phyloP scores from a whole-genome alignment of 1,140 invertebrate genomes.

The Zelostemma sp. region DNA sequence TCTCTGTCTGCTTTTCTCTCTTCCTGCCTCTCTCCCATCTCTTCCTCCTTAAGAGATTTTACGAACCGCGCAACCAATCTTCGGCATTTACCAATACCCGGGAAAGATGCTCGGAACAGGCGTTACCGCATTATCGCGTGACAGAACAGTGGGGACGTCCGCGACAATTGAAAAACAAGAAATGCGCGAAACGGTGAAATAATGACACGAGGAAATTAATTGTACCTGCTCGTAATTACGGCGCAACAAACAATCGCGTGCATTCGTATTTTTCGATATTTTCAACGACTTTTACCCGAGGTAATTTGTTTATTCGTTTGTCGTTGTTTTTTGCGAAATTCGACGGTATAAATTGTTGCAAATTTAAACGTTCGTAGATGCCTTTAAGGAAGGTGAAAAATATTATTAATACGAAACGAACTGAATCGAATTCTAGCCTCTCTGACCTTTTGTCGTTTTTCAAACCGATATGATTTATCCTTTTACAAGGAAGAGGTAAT shows the following conservation, averaged over 20 bases:
- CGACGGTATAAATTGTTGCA: too few relatives aligned
- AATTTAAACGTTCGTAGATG: too few relatives aligned
- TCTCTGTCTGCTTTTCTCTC: constrained; percentile 24
- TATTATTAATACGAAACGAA: too few relatives aligned
- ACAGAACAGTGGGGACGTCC: constrained; percentile 48
- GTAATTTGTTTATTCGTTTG: too few relatives aligned
- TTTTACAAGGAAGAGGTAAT: constrained; percentile 19
- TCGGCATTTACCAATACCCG: constrained; percentile 23
- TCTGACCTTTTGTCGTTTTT: constrained; percentile 14
- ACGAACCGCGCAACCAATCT: constrained; percentile 28
- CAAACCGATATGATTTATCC: constrained; percentile 35
- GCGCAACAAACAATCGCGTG: too few relatives aligned
- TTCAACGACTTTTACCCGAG: too few relatives aligned
- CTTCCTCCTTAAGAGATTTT: constrained; percentile 14
- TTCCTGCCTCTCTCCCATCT: constrained; percentile 14
- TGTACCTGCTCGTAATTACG: too few relatives aligned
- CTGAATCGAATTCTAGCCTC: neutral
- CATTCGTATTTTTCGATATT: too few relatives aligned
- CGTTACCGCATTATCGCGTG: constrained; percentile 45
- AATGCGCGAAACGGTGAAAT: neutral
- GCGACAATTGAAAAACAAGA: constrained; percentile 15
- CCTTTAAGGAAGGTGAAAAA: too few relatives aligned
- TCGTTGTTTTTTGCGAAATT: too few relatives aligned
- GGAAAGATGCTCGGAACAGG: constrained; percentile 47
- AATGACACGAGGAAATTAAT: too few relatives aligned